Conservation (phyloP, 2,888 invertebrate genomes). For the Dryobotodes eremita region DNA sequence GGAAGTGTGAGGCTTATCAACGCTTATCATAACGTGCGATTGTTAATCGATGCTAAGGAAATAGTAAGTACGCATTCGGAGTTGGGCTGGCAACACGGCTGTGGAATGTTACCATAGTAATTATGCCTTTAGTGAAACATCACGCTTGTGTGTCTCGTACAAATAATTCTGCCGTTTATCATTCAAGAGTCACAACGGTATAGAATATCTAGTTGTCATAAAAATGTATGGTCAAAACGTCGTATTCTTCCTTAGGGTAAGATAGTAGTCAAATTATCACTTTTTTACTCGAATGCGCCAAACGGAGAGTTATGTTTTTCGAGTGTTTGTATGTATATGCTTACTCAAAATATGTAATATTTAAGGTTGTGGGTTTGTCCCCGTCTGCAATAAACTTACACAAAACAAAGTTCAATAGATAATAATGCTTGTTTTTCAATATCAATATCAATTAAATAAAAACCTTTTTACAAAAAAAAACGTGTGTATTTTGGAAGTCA, state of each 20-base stretch:
- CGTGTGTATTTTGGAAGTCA: no score
- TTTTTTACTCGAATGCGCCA: not conserved
- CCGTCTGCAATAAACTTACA: no score
- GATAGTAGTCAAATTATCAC: not conserved
- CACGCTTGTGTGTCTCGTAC: not conserved
- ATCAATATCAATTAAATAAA: no score
- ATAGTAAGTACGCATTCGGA: not conserved
- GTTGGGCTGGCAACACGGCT: conserved; percentile 20
- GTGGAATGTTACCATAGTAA: not conserved
- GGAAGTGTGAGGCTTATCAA: conserved; percentile 51
- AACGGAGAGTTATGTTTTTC: no score
- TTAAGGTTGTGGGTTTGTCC: no score
- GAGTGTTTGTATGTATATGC: no score
- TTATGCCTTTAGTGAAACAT: not conserved
- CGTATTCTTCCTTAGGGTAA: not conserved
- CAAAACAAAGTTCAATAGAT: no score
- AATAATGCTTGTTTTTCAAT: no score
- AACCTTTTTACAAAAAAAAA: no score
- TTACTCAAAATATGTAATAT: no score
- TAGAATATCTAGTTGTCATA: not conserved
- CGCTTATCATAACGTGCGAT: conserved; percentile 51
- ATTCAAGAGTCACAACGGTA: not conserved
- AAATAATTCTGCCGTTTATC: not conserved
- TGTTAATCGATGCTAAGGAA: conserved; percentile 40
- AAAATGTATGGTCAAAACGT: not conserved